phyloP scores from a whole-genome alignment of 2,113 vertebrate genomes.

The Acanthochromis polyacanthus region DNA sequence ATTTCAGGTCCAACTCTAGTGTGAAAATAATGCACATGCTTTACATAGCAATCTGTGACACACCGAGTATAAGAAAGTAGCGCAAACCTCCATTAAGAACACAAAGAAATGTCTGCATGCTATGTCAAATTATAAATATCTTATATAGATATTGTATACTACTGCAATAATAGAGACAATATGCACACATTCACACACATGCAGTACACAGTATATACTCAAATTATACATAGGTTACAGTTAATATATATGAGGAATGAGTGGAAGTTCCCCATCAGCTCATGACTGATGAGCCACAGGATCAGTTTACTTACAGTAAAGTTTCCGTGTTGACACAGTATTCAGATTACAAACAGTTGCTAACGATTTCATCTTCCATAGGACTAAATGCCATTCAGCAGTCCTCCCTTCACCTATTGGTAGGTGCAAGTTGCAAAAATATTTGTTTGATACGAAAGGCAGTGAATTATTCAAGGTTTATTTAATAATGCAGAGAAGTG shows the following conservation, averaged over 20 bases:
- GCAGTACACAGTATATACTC: no score
- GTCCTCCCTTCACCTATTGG: conserved; percentile 66
- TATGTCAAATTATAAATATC: not conserved
- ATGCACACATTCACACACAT: no score
- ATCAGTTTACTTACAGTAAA: not conserved
- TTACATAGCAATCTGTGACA: not conserved
- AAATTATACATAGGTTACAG: no score
- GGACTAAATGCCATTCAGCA: not conserved
- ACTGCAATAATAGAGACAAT: no score
- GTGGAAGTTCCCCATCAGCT: not conserved
- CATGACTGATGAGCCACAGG: conserved; percentile 13
- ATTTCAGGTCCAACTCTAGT: not conserved
- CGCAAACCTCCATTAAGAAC: not conserved
- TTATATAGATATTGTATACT: not conserved
- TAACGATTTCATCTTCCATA: not conserved
- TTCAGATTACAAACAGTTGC: not conserved
- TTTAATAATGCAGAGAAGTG: conserved; percentile 92
- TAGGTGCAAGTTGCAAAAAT: conserved; percentile 85
- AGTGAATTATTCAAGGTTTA: conserved; percentile 90
- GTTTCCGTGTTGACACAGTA: not conserved
- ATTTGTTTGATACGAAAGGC: conserved; percentile 86
- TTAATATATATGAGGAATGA: not conserved
- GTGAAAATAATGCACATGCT: not conserved
- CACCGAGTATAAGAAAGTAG: not conserved
- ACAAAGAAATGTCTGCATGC: not conserved